A percentile compares a stretch with the other conserved stretches of the same genome.
These are phyloP conservation scores for Dermatemys mawii DNA, from an alignment of 2,113 vertebrate species.

Conservation along the genomic window DNA sequence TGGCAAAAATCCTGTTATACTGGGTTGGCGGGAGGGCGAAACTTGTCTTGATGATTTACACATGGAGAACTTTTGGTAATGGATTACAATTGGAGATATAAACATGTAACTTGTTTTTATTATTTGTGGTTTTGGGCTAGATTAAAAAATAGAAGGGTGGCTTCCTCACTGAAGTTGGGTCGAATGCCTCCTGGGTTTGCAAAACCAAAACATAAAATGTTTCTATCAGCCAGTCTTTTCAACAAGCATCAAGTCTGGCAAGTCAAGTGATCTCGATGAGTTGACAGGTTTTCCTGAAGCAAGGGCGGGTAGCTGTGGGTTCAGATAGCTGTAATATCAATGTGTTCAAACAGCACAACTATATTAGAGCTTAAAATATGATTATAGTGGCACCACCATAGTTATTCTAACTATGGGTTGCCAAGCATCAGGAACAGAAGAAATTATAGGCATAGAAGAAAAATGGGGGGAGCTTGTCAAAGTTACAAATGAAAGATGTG, in stretches of 20 bases:
- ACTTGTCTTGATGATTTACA: not conserved
- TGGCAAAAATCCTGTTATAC: not conserved
- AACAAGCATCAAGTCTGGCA: not conserved
- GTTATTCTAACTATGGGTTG: not conserved
- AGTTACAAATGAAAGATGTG: not conserved
- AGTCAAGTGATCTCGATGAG: not conserved
- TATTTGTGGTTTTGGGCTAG: not conserved
- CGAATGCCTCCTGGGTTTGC: slow-evolving; percentile 7
- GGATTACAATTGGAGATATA: not conserved
- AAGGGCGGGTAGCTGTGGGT: not conserved
- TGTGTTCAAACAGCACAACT: not conserved
- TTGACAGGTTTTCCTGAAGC: not conserved
- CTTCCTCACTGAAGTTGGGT: not conserved
- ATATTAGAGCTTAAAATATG: not conserved
- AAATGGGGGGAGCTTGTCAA: not conserved
- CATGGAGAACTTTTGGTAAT: not conserved
- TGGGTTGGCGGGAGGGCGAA: not conserved
- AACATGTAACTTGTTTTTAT: not conserved
- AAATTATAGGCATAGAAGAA: not conserved
- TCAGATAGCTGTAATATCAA: not conserved
- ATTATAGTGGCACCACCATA: not conserved
- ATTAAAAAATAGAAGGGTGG: not conserved
- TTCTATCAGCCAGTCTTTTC: not conserved
- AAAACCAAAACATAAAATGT: not conserved
- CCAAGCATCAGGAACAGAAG: not conserved